Conservation (phyloP, 2,888 invertebrate genomes). For the Lithosia quadra region DNA sequence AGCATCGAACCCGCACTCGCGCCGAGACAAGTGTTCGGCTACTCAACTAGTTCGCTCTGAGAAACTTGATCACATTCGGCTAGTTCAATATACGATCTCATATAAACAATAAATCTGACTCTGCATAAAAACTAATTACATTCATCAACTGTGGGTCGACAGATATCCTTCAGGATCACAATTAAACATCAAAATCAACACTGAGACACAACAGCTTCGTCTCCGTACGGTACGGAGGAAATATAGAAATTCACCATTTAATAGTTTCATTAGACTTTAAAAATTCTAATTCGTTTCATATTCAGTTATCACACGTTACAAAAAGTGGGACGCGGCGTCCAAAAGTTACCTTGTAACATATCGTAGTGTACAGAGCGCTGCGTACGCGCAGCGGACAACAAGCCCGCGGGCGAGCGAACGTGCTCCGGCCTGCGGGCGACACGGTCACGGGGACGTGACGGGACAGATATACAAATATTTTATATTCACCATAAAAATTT, state of each 20-base stretch:
- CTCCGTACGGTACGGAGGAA: slow-evolving; percentile 37
- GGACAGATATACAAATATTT: slow-evolving; percentile 49
- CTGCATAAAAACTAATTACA: slow-evolving; percentile 14
- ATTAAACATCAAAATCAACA: slow-evolving; percentile 43
- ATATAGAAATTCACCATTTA: slow-evolving; percentile 48
- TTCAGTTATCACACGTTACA: slow-evolving; percentile 54
- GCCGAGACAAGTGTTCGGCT: slow-evolving; percentile 48
- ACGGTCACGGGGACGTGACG: background rate
- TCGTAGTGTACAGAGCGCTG: too few species aligned
- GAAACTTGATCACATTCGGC: slow-evolving; percentile 41
- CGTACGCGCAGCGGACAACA: slow-evolving; percentile 1
- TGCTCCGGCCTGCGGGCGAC: too few species aligned
- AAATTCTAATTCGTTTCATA: slow-evolving; percentile 53
- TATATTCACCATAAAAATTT: slow-evolving; percentile 46
- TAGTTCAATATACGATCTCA: slow-evolving; percentile 45
- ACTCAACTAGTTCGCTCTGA: slow-evolving; percentile 36
- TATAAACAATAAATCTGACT: slow-evolving; percentile 49
- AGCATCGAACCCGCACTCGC: slow-evolving; percentile 18
- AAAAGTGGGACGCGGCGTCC: slow-evolving; percentile 40
- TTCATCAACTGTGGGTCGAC: slow-evolving; percentile 15
- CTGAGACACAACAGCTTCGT: slow-evolving; percentile 37
- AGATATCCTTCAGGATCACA: slow-evolving; percentile 33
- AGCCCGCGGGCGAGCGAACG: background rate
- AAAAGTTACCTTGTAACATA: slow-evolving; percentile 29
- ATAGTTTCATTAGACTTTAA: slow-evolving; percentile 39